Evolutionary conservation across 2,797 vertebrate species (phyloP).

Genomic region (Smutsia temminckii): DNA sequence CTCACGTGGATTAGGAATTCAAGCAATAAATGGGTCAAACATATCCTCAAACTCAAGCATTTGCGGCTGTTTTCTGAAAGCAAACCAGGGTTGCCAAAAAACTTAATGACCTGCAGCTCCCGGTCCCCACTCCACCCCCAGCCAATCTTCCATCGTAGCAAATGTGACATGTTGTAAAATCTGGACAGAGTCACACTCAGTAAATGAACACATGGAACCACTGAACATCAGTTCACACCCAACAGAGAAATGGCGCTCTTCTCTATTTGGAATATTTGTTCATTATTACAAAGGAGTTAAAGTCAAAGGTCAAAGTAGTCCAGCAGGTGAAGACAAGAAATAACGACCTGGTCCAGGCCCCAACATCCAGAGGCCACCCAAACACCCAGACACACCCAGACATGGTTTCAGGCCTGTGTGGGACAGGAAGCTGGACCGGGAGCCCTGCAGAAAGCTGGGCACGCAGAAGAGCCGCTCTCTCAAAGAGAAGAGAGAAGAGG

Average conservation of each 20-base stretch:
- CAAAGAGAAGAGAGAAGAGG: too few relatives aligned
- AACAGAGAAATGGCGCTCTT: conserved; percentile 61
- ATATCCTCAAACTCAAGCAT: conserved; percentile 55
- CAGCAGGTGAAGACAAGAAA: neutral
- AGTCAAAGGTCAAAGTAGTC: neutral
- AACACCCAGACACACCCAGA: neutral
- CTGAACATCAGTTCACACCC: conserved; percentile 55
- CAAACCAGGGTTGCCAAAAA: conserved; percentile 21
- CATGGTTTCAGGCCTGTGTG: neutral
- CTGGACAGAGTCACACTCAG: conserved; percentile 65
- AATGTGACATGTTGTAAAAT: conserved; percentile 54
- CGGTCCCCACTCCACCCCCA: neutral
- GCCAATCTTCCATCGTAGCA: neutral
- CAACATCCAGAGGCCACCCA: neutral
- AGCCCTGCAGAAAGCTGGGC: too few relatives aligned
- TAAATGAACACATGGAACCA: conserved; percentile 71
- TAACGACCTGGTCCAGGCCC: neutral
- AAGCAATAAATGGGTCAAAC: conserved; percentile 40
- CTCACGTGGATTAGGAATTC: conserved; percentile 50
- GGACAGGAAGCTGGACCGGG: neutral
- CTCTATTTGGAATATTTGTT: conserved; percentile 36
- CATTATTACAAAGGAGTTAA: neutral
- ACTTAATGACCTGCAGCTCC: neutral
- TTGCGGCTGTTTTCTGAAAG: conserved; percentile 67
- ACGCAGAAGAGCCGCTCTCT: neutral